Evolutionary conservation across 2,888 invertebrate species (phyloP).

Genomic region (Chrysotoxum bicinctum): DNA sequence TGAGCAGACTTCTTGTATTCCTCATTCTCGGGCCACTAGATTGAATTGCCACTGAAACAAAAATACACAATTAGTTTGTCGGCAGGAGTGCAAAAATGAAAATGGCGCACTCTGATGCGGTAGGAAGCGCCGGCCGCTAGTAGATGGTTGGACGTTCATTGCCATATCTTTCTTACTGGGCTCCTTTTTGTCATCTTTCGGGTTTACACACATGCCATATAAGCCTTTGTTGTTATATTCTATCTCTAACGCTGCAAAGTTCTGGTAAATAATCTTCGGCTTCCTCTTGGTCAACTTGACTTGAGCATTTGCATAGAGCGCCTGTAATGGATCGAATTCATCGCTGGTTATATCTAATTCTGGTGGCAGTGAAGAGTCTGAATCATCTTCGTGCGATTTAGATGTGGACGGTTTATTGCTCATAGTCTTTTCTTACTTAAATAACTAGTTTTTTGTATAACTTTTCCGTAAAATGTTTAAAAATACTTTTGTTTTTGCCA

Average conservation of each 20-base stretch:
- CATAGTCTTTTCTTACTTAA: slow-evolving; percentile 23
- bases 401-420: slow-evolving; percentile 51
- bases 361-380: slow-evolving; percentile 13
- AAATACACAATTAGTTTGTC: slow-evolving; percentile 38
- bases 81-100: background rate
- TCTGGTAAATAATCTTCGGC: slow-evolving; percentile 86
- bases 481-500: background rate
- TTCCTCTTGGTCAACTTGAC: slow-evolving; percentile 82
- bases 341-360: slow-evolving; percentile 83
- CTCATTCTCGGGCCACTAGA: slow-evolving; percentile 56
- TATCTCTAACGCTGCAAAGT: slow-evolving; percentile 85
- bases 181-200: background rate
- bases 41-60: slow-evolving; percentile 78
- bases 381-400: background rate
- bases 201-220: slow-evolving; percentile 73
- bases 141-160: slow-evolving; percentile 51
- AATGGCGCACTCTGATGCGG: slow-evolving; percentile 81
- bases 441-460: too few relatives aligned
- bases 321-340: slow-evolving; percentile 87
- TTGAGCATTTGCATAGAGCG: slow-evolving; percentile 84
- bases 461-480: background rate
- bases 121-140: slow-evolving; percentile 79
- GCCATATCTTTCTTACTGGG: background rate
- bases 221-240: slow-evolving; percentile 79
- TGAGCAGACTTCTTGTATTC: slow-evolving; percentile 51